Conservation (phyloP, 2,888 invertebrate genomes). For the Drosophila picticornis region DNA sequence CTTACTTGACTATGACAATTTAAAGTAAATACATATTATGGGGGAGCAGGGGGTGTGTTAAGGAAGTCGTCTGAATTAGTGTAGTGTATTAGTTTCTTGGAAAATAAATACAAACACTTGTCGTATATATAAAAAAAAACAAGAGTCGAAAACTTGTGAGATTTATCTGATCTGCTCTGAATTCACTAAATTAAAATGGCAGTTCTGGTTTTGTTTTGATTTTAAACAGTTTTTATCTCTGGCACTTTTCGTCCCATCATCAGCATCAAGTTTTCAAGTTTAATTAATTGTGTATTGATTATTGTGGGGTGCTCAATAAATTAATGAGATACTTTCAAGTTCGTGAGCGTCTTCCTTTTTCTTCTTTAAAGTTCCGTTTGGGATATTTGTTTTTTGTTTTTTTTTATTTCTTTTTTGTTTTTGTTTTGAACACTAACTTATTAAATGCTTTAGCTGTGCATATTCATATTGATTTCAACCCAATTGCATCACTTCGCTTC, state of each 20-base stretch:
- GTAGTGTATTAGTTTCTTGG: constrained; percentile 41
- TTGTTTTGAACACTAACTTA: constrained; percentile 50
- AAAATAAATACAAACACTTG: constrained; percentile 46
- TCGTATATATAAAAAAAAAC: constrained; percentile 17
- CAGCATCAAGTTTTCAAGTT: neutral
- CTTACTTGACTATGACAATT: constrained; percentile 75
- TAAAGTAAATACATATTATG: constrained; percentile 56
- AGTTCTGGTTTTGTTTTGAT: constrained; percentile 59
- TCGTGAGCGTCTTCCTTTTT: constrained; percentile 15
- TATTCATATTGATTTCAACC: constrained; percentile 37
- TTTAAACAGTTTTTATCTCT: constrained; percentile 21
- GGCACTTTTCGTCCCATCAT: neutral
- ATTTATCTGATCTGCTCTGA: constrained; percentile 35
- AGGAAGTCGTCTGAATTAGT: constrained; percentile 34
- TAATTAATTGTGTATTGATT: constrained; percentile 31
- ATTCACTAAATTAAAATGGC: constrained; percentile 75
- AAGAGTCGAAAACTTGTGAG: constrained; percentile 34
- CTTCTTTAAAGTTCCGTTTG: constrained; percentile 12
- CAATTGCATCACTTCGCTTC: constrained; percentile 35
- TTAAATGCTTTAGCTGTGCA: constrained; percentile 69
- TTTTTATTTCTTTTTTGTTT: constrained; percentile 9
- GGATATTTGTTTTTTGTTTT: constrained; percentile 36
- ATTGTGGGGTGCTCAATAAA: constrained; percentile 49
- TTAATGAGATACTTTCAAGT: constrained; percentile 68
- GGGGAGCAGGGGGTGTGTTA: constrained; percentile 31